Evolutionary conservation across 2,113 vertebrate genomes (phyloP).

Genomic region (Brachypteracias leptosomus): DNA sequence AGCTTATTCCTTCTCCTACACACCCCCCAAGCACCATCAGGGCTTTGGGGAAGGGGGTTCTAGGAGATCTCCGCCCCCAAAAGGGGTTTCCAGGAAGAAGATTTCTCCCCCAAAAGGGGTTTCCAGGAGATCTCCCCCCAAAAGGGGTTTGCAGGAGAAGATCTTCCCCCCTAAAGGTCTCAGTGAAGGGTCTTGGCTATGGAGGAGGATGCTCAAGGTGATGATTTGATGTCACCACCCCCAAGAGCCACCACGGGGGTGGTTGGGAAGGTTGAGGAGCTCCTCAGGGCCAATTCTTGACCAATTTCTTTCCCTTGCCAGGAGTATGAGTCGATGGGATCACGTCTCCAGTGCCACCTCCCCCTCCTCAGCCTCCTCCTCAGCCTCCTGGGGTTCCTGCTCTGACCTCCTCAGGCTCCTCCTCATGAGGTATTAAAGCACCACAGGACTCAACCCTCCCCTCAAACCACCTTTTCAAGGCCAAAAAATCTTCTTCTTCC

Average conservation of each 20-base stretch:
- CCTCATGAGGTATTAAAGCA: neutral
- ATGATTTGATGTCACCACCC: too few relatives aligned
- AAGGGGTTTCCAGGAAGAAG: too few relatives aligned
- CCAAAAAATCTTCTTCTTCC: neutral
- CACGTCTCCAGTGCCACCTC: neutral
- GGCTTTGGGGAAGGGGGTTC: neutral
- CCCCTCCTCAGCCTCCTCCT: neutral
- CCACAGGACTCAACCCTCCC: accelerated
- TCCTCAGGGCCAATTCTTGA: neutral
- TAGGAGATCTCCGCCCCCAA: neutral
- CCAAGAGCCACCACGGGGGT: accelerated
- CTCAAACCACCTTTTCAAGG: neutral
- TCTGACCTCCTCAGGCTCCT: neutral
- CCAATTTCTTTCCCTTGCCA: neutral
- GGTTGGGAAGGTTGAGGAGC: neutral
- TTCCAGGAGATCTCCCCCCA: too few relatives aligned
- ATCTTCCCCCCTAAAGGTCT: accelerated
- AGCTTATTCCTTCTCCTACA: neutral
- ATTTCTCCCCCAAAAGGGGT: too few relatives aligned
- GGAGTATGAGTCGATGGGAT: neutral
- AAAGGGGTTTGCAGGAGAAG: too few relatives aligned
- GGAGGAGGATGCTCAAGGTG: neutral
- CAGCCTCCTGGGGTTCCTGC: conserved; percentile 17
- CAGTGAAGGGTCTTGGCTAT: neutral
- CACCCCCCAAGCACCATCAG: neutral